Conservation (phyloP, 1,140 invertebrate species). For the Papilio polytes region DNA sequence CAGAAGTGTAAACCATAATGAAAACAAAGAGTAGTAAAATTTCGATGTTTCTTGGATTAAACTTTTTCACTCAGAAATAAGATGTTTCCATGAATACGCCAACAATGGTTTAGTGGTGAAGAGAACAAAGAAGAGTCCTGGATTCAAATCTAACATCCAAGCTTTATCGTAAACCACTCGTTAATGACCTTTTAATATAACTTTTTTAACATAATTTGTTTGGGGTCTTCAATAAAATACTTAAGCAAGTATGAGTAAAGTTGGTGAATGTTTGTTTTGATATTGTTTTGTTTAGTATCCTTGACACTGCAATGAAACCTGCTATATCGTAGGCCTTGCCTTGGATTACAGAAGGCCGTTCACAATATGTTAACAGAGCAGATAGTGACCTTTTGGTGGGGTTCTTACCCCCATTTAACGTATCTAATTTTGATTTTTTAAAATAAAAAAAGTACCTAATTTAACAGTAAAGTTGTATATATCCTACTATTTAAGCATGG, state of each 20-base stretch:
- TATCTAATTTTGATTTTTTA: not conserved
- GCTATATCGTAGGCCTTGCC: not conserved
- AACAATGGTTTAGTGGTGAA: not conserved
- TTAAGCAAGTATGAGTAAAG: too few relatives aligned
- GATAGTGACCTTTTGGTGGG: not conserved
- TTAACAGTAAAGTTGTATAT: not conserved
- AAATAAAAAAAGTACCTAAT: not conserved
- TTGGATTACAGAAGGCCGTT: not conserved
- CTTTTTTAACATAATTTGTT: too few relatives aligned
- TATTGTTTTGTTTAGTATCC: not conserved
- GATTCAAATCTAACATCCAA: too few relatives aligned
- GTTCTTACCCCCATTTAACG: not conserved
- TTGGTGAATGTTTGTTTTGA: not conserved
- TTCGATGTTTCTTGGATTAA: too few relatives aligned
- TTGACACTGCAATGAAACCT: conserved; percentile 2
- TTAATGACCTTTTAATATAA: too few relatives aligned
- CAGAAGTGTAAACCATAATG: not conserved
- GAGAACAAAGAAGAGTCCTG: not conserved
- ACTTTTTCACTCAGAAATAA: too few relatives aligned
- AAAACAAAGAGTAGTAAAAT: too few relatives aligned
- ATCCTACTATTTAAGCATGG: not conserved
- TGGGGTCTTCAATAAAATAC: too few relatives aligned
- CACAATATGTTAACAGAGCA: not conserved
- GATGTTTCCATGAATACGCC: too few relatives aligned
- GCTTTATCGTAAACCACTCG: too few relatives aligned